A percentile compares a stretch with the other conserved stretches of the same genome.
phyloP scores from a whole-genome alignment of 2,888 invertebrate genomes.

The Standfussiana lucernea region DNA sequence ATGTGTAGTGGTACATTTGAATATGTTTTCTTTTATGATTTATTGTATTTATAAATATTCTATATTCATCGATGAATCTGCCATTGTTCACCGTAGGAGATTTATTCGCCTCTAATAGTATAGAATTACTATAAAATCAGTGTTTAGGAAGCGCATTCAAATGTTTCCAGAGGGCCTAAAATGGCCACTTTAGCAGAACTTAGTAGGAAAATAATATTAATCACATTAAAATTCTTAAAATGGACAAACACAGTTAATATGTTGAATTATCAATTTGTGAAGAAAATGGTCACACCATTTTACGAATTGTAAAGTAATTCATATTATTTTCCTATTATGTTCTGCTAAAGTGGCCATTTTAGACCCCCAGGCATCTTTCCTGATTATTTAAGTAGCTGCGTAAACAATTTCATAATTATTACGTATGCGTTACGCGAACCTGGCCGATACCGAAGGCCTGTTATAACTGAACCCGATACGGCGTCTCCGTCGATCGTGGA shows the following conservation, averaged over 20 bases:
- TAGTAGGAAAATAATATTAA: too few relatives aligned
- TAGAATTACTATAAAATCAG: neutral
- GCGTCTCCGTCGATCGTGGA: conserved; percentile 68
- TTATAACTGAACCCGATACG: conserved; percentile 71
- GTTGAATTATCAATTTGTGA: too few relatives aligned
- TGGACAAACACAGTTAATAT: too few relatives aligned
- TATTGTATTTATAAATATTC: conserved; percentile 20
- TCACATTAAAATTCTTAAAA: too few relatives aligned
- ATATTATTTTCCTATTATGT: too few relatives aligned
- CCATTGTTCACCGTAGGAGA: neutral
- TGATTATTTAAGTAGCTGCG: neutral
- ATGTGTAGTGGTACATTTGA: conserved; percentile 5
- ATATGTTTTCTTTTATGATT: neutral
- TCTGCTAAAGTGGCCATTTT: too few relatives aligned
- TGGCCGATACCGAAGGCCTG: conserved; percentile 67
- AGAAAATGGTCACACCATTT: too few relatives aligned
- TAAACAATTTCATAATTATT: conserved; percentile 34
- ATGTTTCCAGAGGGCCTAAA: too few relatives aligned
- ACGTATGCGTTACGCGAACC: conserved; percentile 64
- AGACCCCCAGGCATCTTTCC: neutral
- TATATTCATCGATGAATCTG: neutral
- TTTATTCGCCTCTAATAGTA: conserved; percentile 10
- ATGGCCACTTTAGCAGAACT: too few relatives aligned
- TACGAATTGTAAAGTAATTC: too few relatives aligned
- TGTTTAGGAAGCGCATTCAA: neutral